A percentile compares a stretch with the other conserved stretches of the same genome.
Evolutionary conservation across 2,113 vertebrate species (phyloP).

Genomic region (Verasper variegatus): DNA sequence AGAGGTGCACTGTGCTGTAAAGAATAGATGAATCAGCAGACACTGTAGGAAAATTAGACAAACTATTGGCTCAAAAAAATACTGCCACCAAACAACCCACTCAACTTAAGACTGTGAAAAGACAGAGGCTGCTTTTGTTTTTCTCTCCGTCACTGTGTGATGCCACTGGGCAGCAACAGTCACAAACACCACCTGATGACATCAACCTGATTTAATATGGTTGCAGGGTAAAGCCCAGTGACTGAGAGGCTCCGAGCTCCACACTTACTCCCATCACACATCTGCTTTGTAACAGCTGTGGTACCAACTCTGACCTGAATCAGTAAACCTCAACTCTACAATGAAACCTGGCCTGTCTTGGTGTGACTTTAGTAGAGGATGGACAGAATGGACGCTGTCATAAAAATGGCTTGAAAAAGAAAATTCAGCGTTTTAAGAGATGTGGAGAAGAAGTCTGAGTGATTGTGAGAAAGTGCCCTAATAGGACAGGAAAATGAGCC

Average conservation of each 20-base stretch:
- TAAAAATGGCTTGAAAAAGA: conserved; percentile 25
- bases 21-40: conserved; percentile 30
- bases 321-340: conserved; percentile 13
- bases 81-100: conserved; percentile 2
- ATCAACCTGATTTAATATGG: not conserved
- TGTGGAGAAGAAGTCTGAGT: conserved; percentile 30
- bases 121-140: not conserved
- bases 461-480: conserved; percentile 49
- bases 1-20: not conserved
- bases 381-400: conserved; percentile 13
- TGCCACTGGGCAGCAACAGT: not conserved
- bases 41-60: conserved; percentile 6
- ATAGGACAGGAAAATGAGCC: conserved; percentile 58
- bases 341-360: conserved; percentile 10
- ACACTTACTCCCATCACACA: not conserved
- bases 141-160: not conserved
- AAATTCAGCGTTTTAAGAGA: conserved; percentile 27
- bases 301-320: conserved; percentile 20
- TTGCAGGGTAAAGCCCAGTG: not conserved
- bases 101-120: not conserved
- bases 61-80: conserved; percentile 9
- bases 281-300: conserved; percentile 27
- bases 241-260: conserved; percentile 14
- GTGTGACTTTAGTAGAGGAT: conserved; percentile 13
- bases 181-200: not conserved